These are phyloP conservation scores for Chrysotoxum bicinctum DNA, from an alignment of 2,888 invertebrate species.

Conservation along the genomic window DNA sequence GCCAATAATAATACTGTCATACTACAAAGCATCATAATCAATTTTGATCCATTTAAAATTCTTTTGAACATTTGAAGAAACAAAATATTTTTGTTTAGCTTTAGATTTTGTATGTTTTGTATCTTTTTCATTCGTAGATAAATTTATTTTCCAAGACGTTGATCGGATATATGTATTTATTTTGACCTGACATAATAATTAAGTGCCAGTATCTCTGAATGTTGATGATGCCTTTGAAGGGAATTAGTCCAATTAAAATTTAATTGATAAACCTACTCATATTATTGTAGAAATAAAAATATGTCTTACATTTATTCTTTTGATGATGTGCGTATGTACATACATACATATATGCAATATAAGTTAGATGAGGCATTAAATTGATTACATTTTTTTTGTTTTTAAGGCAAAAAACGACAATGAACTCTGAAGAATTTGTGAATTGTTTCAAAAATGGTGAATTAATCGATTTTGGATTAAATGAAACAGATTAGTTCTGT, in stretches of 20 bases:
- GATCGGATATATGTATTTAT: constrained; percentile 6
- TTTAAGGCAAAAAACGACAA: neutral
- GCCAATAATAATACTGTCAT: neutral
- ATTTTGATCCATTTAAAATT: constrained; percentile 61
- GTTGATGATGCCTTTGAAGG: constrained; percentile 63
- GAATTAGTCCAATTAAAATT: constrained; percentile 68
- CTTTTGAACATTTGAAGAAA: constrained; percentile 34
- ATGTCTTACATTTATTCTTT: neutral
- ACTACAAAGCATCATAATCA: constrained; percentile 45
- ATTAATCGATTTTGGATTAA: neutral
- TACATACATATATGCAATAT: too few relatives aligned
- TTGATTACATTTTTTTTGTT: neutral
- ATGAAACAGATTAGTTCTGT: too few relatives aligned
- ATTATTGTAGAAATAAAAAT: constrained; percentile 17
- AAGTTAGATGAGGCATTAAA: neutral
- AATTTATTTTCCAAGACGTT: neutral
- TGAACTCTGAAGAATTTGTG: neutral
- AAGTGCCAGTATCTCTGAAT: constrained; percentile 59
- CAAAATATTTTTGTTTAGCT: constrained; percentile 21
- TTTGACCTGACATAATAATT: constrained; percentile 62
- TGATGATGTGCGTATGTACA: constrained; percentile 17
- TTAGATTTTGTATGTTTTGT: neutral
- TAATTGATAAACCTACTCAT: constrained; percentile 60
- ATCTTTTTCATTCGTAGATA: neutral
- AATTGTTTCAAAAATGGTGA: neutral